Conservation (phyloP, 1,140 invertebrate genomes). For the Lethrus apterus region DNA sequence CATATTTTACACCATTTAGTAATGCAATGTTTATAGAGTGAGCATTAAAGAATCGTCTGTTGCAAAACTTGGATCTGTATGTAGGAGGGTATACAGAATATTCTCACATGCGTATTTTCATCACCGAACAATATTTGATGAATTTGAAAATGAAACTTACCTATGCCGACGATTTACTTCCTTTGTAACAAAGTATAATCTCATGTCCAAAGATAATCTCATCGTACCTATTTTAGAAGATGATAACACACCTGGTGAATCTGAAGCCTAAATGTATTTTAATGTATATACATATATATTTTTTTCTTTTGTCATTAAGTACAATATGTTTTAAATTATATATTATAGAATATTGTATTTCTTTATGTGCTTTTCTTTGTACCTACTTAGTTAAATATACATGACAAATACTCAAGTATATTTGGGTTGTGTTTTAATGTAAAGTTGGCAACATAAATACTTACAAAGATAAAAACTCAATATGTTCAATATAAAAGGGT, state of each 20-base stretch:
- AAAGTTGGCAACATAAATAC: too few relatives aligned
- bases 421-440: too few relatives aligned
- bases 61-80: slow-evolving; percentile 95
- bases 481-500: too few relatives aligned
- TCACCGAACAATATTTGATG: slow-evolving; percentile 93
- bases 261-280: slow-evolving; percentile 63
- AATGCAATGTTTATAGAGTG: slow-evolving; percentile 61
- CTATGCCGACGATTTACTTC: slow-evolving; percentile 94
- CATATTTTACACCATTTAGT: neutral
- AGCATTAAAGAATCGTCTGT: slow-evolving; percentile 99
- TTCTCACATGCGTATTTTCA: slow-evolving; percentile 99
- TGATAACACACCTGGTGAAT: slow-evolving; percentile 61
- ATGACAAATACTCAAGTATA: too few relatives aligned
- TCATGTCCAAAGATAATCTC: slow-evolving; percentile 97
- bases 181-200: slow-evolving; percentile 97
- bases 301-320: too few relatives aligned
- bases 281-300: too few relatives aligned
- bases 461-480: too few relatives aligned
- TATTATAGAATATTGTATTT: too few relatives aligned
- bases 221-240: slow-evolving; percentile 93
- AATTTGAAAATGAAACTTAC: slow-evolving; percentile 94
- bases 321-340: too few relatives aligned
- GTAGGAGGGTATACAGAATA: slow-evolving; percentile 96
- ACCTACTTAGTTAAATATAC: too few relatives aligned
- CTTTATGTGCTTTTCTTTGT: too few relatives aligned